phyloP scores from a whole-genome alignment of 2,113 vertebrate genomes.

The Cyprinodon brontotheroides region DNA sequence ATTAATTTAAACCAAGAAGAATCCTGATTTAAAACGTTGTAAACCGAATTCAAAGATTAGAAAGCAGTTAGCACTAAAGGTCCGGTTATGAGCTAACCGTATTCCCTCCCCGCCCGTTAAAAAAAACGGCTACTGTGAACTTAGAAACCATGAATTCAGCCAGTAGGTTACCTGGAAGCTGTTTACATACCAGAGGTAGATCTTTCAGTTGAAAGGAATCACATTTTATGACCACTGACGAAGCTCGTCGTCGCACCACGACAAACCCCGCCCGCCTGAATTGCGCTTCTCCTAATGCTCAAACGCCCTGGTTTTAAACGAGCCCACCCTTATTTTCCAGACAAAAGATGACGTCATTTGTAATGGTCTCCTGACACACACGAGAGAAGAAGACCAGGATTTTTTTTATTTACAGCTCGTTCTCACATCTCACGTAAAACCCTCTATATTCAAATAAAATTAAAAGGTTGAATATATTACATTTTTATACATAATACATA shows the following conservation, averaged over 20 bases:
- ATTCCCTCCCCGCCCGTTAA: not conserved
- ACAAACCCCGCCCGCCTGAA: constrained; percentile 18
- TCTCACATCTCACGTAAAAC: too few relatives aligned
- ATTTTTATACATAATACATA: not conserved
- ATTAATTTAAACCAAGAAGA: not conserved
- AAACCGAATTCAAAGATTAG: not conserved
- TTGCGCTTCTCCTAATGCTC: not conserved
- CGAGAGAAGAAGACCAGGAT: not conserved
- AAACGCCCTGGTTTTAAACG: not conserved
- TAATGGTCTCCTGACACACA: not conserved
- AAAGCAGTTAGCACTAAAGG: not conserved
- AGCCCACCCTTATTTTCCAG: constrained; percentile 32
- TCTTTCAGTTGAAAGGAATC: not conserved
- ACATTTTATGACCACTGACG: not conserved
- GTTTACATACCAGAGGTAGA: not conserved
- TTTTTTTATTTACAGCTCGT: not conserved
- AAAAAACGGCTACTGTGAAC: not conserved
- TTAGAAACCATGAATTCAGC: not conserved
- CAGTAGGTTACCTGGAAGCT: not conserved
- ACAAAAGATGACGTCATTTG: constrained; percentile 68
- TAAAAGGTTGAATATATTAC: too few relatives aligned
- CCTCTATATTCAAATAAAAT: too few relatives aligned
- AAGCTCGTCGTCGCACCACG: not conserved
- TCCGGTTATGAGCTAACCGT: not conserved
- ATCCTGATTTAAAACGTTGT: not conserved